Base-by-base conservation (phyloP, 2,113 vertebrate species). In the Dicrurus megarhynchus region DNA sequence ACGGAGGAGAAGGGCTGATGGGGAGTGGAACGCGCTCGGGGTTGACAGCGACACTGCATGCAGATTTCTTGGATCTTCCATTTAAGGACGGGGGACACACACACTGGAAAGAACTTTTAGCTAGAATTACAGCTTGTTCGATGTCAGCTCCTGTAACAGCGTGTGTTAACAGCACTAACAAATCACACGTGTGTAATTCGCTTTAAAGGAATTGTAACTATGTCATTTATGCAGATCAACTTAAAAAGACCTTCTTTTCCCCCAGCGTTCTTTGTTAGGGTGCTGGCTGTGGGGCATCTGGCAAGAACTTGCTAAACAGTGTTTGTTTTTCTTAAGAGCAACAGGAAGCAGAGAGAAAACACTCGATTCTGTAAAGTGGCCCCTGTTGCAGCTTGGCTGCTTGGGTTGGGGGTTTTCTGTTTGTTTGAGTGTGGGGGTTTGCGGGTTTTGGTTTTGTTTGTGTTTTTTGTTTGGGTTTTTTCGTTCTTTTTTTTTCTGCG, bases 401-500 rank as follows among this genome's bases (percentile, higher is more conserved):
- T 55, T 61, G 30, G 14, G 3, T 55, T 47, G 63, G 41, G 24
- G 24, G 6, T 41, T 83, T 60, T 55, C 39, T 47, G 5, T 13
- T 19, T 56, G 6, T 46, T 26, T 27, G 13, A 26, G 9, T n/a
- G 15, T 17, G 9, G 5, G 1, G 0, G 12, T 49, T 69, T 44
- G 41, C 20, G 14, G 3, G 8, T 28, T 50, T 52, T 79, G 8
- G 6, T 63, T 49, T 41, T 79, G 26, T 52, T 71, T 52, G 24
- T 33, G 16, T 16, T 22, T n/a, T 56, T 47, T 27, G 11, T 11
- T 64, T 39, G 12, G 11, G 8, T 10, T 44, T 71, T 65, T 21
- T 52, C 4, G 1, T 37, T 47, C 1, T 41, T n/a, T 16, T 11
- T 28, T 26, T 18, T 32, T 21, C 27, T 22, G 7, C 0, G 0